These are phyloP conservation scores for Thecocarcelia acutangulata DNA, from an alignment of 2,888 invertebrate genomes.

Conservation along the genomic window DNA sequence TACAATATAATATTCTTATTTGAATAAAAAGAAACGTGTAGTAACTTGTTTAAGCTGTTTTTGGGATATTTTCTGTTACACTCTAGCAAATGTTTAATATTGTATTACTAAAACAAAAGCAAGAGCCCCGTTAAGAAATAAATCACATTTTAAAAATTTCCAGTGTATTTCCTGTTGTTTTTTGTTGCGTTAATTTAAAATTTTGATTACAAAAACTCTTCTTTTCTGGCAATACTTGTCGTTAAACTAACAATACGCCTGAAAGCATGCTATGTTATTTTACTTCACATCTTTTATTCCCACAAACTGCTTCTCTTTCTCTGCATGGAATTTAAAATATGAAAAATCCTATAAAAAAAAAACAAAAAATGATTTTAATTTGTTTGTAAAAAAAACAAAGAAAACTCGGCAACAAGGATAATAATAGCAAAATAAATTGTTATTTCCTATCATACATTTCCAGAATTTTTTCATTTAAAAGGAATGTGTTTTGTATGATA, in stretches of 20 bases:
- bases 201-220: too few species aligned
- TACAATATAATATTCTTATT: too few species aligned
- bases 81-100: too few species aligned
- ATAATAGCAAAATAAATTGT: constrained; percentile 5
- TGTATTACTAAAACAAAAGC: too few species aligned
- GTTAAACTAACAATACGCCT: not conserved
- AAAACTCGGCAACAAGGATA: constrained; percentile 1
- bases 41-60: too few species aligned
- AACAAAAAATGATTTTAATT: not conserved
- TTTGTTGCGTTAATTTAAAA: too few species aligned
- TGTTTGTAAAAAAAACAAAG: not conserved
- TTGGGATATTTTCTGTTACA: too few species aligned
- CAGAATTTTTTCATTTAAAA: constrained; percentile 5
- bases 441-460: not conserved
- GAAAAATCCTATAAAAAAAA: not conserved
- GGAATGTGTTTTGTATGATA: not conserved
- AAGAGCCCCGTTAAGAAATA: too few species aligned
- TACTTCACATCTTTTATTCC: not conserved
- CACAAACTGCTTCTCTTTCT: too few species aligned
- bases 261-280: not conserved
- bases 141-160: not conserved
- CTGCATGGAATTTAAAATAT: not conserved
- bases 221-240: too few species aligned
- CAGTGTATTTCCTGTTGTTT: not conserved
- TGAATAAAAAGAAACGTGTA: too few species aligned